Evolutionary conservation across 2,888 invertebrate species (phyloP).

Genomic region (Cantharis rustica): DNA sequence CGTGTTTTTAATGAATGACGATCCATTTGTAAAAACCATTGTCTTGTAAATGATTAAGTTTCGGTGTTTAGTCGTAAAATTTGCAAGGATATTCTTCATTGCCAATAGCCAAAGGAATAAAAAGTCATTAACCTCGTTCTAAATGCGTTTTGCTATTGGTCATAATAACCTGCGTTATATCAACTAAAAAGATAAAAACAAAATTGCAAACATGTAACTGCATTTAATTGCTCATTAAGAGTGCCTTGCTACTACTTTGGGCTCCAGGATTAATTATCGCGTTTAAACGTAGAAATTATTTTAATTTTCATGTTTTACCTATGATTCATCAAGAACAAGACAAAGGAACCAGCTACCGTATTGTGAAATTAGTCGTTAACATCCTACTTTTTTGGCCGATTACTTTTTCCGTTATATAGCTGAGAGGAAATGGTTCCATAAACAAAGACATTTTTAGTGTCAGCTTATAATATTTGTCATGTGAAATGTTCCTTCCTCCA

Average conservation of each 20-base stretch:
- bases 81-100: not conserved
- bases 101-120: slow-evolving; percentile 1
- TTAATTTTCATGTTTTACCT: not conserved
- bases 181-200: not conserved
- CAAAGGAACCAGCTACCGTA: not conserved
- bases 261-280: not conserved
- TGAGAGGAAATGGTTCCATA: not conserved
- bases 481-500: not conserved
- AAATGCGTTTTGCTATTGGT: slow-evolving; percentile 8
- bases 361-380: not conserved
- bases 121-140: slow-evolving; percentile 18
- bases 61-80: not conserved
- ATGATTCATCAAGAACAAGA: not conserved
- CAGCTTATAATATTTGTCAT: not conserved
- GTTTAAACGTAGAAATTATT: not conserved
- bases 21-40: not conserved
- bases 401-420: not conserved
- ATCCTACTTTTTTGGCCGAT: not conserved
- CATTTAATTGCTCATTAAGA: not conserved
- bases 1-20: not conserved
- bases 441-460: not conserved
- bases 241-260: not conserved
- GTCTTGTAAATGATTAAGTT: not conserved
- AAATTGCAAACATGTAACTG: not conserved
- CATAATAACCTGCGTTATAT: slow-evolving; percentile 5